These are phyloP conservation scores for Epicampocera succincta DNA, from an alignment of 2,888 invertebrate genomes.

Conservation along the genomic window DNA sequence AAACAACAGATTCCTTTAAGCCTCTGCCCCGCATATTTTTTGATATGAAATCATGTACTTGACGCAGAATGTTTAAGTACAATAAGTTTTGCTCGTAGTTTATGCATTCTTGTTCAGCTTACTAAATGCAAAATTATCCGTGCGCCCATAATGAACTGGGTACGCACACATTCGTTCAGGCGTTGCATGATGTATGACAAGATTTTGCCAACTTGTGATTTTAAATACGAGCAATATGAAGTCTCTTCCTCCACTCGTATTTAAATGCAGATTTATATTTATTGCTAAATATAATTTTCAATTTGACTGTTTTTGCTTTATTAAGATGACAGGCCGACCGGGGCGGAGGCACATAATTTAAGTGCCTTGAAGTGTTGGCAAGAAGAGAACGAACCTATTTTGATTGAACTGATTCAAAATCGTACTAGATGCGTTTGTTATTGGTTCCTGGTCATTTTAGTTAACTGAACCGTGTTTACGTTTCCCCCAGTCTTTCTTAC, in stretches of 20 bases:
- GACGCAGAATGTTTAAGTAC: constrained; percentile 7
- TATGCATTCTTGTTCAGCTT: constrained; percentile 62
- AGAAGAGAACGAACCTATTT: background rate
- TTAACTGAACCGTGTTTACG: too few species aligned
- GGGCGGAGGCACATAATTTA: background rate
- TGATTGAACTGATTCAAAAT: too few species aligned
- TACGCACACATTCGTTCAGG: constrained; percentile 79
- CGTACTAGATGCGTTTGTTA: too few species aligned
- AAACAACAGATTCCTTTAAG: constrained; percentile 2
- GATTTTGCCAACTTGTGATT: constrained; percentile 68
- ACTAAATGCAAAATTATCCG: constrained; percentile 72
- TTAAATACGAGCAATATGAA: constrained; percentile 49
- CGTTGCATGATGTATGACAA: constrained; percentile 79
- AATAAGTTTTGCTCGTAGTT: constrained; percentile 40
- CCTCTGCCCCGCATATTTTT: constrained; percentile 10
- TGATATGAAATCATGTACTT: constrained; percentile 28
- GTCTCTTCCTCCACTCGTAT: constrained; percentile 33
- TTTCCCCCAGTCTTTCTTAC: too few species aligned
- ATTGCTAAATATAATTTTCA: constrained; percentile 22
- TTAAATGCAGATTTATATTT: constrained; percentile 41
- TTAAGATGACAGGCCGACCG: background rate
- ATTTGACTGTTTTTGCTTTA: constrained; percentile 1
- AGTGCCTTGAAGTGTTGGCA: background rate
- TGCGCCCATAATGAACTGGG: constrained; percentile 80
- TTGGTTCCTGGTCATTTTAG: too few species aligned